These are phyloP conservation scores for Eupsilia transversa DNA, from an alignment of 2,888 invertebrate species.

Conservation along the genomic window DNA sequence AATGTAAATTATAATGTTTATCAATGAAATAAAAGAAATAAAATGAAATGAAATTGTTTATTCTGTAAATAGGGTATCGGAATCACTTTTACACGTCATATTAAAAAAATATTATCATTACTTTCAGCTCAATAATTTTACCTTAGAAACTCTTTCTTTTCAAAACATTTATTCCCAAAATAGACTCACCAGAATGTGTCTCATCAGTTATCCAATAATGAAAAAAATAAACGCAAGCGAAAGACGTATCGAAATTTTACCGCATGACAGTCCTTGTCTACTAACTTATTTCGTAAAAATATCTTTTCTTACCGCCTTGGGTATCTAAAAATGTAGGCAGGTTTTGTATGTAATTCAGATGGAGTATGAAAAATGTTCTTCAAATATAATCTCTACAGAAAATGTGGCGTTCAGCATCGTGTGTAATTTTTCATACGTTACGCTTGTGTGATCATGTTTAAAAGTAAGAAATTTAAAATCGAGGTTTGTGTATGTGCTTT, in stretches of 20 bases:
- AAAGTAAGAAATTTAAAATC: constrained; percentile 40
- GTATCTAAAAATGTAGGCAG: constrained; percentile 12
- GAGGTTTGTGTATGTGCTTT: neutral
- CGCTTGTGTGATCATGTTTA: constrained; percentile 47
- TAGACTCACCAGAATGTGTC: constrained; percentile 17
- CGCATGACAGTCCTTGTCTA: constrained; percentile 29
- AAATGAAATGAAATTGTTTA: too few species aligned
- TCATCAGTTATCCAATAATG: constrained; percentile 42
- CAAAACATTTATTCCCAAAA: constrained; percentile 21
- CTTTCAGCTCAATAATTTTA: constrained; percentile 12
- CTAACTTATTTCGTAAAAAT: constrained; percentile 42
- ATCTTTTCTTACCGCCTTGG: constrained; percentile 12
- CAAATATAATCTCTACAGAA: constrained; percentile 39
- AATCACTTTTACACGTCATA: too few species aligned
- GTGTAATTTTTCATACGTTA: constrained; percentile 49
- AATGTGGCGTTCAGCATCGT: constrained; percentile 15
- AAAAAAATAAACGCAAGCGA: constrained; percentile 33
- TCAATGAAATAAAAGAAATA: too few species aligned
- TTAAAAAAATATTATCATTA: too few species aligned
- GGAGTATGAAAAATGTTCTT: constrained; percentile 36
- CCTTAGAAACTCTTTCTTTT: neutral
- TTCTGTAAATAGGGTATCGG: too few species aligned
- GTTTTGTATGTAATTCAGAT: constrained; percentile 34
- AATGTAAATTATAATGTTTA: too few species aligned
- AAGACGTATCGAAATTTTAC: constrained; percentile 50